A percentile compares a stretch with the other conserved stretches of the same genome.
Conservation (phyloP, 2,888 invertebrate species). For the Bruchidius siliquastri region DNA sequence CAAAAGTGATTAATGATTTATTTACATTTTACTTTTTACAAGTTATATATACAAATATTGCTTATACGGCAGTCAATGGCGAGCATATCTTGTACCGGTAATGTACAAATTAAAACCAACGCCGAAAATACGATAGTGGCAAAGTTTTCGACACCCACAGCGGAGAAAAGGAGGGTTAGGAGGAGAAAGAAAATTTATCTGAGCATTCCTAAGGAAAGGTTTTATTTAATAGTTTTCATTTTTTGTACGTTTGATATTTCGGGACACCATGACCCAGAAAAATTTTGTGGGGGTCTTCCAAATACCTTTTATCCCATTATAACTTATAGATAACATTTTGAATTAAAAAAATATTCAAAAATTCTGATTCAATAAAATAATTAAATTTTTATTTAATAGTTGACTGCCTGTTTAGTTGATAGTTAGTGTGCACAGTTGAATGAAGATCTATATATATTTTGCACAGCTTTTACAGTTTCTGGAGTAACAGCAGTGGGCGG, state of each 20-base stretch:
- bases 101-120: neutral
- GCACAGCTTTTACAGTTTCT: too few species aligned
- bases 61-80: neutral
- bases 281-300: too few species aligned
- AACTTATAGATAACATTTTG: too few species aligned
- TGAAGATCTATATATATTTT: too few species aligned
- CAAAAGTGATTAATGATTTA: neutral
- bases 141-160: neutral
- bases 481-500: too few species aligned
- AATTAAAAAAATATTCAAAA: too few species aligned
- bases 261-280: too few species aligned
- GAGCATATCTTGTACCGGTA: neutral
- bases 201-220: conserved; percentile 17
- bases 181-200: conserved; percentile 14
- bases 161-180: conserved; percentile 7
- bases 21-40: neutral
- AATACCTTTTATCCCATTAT: too few species aligned
- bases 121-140: neutral
- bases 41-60: neutral
- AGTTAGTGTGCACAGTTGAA: too few species aligned
- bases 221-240: neutral
- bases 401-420: too few species aligned
- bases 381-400: too few species aligned
- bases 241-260: neutral
- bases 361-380: too few species aligned